These are phyloP conservation scores for Oophaga pumilio DNA, from an alignment of 2,113 vertebrate genomes.

Conservation along the genomic window DNA sequence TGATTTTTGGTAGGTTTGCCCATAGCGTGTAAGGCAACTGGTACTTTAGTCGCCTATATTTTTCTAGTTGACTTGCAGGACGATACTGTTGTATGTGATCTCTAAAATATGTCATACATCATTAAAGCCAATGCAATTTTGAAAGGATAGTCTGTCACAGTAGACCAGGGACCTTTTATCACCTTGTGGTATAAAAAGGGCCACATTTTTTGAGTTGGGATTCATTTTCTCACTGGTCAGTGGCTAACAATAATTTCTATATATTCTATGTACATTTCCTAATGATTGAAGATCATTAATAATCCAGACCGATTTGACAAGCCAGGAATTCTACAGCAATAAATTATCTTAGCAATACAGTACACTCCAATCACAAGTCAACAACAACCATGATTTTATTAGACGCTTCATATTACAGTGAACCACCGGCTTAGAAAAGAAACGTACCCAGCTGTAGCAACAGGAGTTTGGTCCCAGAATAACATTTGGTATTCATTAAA, in stretches of 20 bases:
- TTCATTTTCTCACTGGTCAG: background rate
- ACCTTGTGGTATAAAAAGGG: background rate
- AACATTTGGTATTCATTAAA: slow-evolving; percentile 44
- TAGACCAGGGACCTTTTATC: background rate
- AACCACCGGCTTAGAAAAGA: background rate
- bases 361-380: slow-evolving; percentile 4
- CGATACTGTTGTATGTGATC: too few relatives aligned
- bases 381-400: slow-evolving; percentile 4
- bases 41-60: too few relatives aligned
- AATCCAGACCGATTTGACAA: background rate
- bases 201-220: background rate
- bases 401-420: slow-evolving; percentile 20
- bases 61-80: too few relatives aligned
- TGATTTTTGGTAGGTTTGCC: too few relatives aligned
- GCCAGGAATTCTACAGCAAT: background rate
- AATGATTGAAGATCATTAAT: background rate
- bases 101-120: background rate
- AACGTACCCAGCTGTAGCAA: slow-evolving; percentile 15
- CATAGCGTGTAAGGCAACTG: too few relatives aligned
- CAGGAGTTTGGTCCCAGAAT: slow-evolving; percentile 12
- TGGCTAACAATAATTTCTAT: background rate
- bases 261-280: background rate
- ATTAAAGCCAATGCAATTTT: background rate
- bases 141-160: background rate
- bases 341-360: slow-evolving; percentile 8